Conservation (phyloP, 2,797 vertebrate genomes). For the Neopelma chrysocephalum region DNA sequence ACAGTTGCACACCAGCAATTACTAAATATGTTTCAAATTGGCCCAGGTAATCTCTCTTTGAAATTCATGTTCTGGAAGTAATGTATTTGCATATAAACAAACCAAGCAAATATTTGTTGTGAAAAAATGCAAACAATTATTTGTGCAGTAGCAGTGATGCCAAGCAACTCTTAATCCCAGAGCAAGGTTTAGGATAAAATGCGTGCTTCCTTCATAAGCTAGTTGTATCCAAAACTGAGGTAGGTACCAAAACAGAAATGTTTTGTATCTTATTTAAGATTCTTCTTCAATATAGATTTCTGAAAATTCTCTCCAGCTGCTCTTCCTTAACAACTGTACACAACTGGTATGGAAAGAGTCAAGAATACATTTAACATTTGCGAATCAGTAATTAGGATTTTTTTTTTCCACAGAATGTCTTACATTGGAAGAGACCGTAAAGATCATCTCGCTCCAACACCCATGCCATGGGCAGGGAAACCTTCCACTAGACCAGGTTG, state of each 20-base stretch:
- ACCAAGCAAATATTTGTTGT: not conserved
- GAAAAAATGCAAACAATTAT: not conserved
- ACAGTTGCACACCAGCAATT: not conserved
- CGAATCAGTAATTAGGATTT: not conserved
- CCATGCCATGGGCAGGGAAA: not conserved
- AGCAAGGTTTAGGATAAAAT: not conserved
- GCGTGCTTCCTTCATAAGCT: not conserved
- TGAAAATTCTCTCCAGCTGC: not conserved
- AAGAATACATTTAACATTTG: not conserved
- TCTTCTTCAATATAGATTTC: not conserved
- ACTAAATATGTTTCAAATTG: not conserved
- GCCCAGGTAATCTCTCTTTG: not conserved
- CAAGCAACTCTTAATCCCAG: not conserved
- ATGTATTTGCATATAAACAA: not conserved
- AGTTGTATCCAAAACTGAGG: not conserved
- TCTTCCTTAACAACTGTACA: not conserved
- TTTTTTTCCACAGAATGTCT: not conserved
- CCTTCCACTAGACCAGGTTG: not conserved
- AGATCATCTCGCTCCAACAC: not conserved
- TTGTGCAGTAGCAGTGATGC: not conserved
- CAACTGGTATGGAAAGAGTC: not conserved
- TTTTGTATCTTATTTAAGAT: not conserved
- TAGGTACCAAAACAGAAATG: not conserved
- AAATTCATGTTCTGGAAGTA: not conserved
- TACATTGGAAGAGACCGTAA: not conserved